Evolutionary conservation across 2,797 vertebrate genomes (phyloP).

Genomic region (Neosilurus hyrtlii): DNA sequence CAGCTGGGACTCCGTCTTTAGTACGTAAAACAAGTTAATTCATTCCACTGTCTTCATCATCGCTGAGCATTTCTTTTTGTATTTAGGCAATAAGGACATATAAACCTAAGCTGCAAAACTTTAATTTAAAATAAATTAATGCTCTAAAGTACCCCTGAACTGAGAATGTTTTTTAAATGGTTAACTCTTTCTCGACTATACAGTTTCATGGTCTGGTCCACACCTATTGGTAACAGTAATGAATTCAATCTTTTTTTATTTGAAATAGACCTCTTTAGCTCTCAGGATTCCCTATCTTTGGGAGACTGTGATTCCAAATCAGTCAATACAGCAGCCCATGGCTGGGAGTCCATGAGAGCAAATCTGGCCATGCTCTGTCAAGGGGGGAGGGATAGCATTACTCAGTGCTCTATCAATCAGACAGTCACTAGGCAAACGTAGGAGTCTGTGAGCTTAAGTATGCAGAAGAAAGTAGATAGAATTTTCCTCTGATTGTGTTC

Average conservation of each 20-base stretch:
- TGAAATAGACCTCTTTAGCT: background rate
- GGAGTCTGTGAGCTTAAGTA: background rate
- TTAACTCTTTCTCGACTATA: background rate
- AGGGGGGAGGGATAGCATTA: background rate
- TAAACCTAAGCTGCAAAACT: slow-evolving; percentile 53
- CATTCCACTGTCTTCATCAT: slow-evolving; percentile 58
- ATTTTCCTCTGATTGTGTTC: background rate
- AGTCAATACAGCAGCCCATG: background rate
- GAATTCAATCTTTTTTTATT: background rate
- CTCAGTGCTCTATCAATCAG: background rate
- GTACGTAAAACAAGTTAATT: slow-evolving; percentile 70
- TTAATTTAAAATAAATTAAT: slow-evolving; percentile 63
- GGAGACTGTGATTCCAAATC: background rate
- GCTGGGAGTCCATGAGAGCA: background rate
- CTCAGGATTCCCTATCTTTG: background rate
- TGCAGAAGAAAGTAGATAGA: background rate
- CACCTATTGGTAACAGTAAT: background rate
- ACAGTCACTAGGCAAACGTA: background rate
- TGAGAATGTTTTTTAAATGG: background rate
- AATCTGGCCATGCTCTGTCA: background rate
- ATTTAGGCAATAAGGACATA: slow-evolving; percentile 35
- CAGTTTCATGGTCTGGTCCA: background rate
- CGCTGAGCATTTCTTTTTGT: slow-evolving; percentile 57
- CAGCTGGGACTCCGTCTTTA: slow-evolving; percentile 73
- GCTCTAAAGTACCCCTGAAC: slow-evolving; percentile 46